These are phyloP conservation scores for Leucophenga varia DNA, from an alignment of 1,140 invertebrate genomes.

Conservation along the genomic window DNA sequence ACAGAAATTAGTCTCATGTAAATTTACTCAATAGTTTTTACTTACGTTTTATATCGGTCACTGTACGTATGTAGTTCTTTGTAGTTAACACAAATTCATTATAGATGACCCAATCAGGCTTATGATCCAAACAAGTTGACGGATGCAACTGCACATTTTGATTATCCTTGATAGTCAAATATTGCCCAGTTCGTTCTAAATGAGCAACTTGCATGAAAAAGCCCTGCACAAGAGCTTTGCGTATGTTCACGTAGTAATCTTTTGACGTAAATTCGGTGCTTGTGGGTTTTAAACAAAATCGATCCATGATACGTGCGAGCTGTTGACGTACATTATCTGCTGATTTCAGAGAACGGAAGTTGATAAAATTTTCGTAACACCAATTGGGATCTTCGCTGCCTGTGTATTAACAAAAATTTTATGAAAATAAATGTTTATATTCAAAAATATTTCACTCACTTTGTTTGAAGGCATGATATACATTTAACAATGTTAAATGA, in stretches of 20 bases:
- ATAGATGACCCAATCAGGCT: slow-evolving; percentile 99
- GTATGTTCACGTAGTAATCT: slow-evolving; percentile 98
- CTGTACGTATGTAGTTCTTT: slow-evolving; percentile 99
- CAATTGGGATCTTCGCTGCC: slow-evolving; percentile 71
- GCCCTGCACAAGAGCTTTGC: slow-evolving; percentile 95
- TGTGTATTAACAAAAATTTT: slow-evolving; percentile 58
- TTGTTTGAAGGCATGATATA: slow-evolving; percentile 99
- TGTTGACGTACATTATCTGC: slow-evolving; percentile 70
- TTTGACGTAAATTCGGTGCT: slow-evolving; percentile 98
- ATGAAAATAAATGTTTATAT: slow-evolving; percentile 4
- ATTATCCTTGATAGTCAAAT: slow-evolving; percentile 98
- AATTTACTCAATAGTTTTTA: slow-evolving; percentile 23
- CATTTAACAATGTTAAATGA: slow-evolving; percentile 96
- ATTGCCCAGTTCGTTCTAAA: slow-evolving; percentile 93
- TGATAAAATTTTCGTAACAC: slow-evolving; percentile 99
- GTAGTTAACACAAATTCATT: slow-evolving; percentile 99
- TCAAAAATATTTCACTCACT: slow-evolving; percentile 77
- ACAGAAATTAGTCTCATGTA: neutral
- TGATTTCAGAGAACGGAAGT: slow-evolving; percentile 95
- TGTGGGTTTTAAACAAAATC: slow-evolving; percentile 89
- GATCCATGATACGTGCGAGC: slow-evolving; percentile 68
- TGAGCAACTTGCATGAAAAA: slow-evolving; percentile 99
- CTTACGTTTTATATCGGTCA: slow-evolving; percentile 98
- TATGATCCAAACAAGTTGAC: slow-evolving; percentile 97
- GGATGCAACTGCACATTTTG: slow-evolving; percentile 98